Evolutionary conservation across 1,140 invertebrate species (phyloP), one percentile per base, ranked within the genome.

Genomic region (Drosophila pandora): DNA sequence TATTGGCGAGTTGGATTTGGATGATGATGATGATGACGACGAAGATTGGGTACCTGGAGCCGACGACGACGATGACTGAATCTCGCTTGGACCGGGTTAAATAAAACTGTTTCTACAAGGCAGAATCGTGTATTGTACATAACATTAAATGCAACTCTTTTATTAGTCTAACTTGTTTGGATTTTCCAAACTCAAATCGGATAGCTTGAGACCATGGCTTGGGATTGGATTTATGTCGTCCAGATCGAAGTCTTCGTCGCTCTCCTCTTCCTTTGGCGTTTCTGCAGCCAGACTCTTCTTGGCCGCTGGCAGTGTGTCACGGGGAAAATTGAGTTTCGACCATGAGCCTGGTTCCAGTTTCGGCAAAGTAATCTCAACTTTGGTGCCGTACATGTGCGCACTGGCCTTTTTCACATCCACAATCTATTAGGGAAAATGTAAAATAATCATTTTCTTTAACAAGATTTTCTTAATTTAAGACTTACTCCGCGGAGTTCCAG

Each of bases 281-380:
- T 69, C 54, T 52, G 50, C 22, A 4, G 25, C 37, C 7, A 50
- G 21, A 12, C 12, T 50, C 52, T 82, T 79, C 10, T 57, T 57
- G 1, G 59, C 71, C 5, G 69, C 73, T 23, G 87, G 82, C 39
- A 72, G 43, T 25, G 43, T 65, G 10, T 72, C 68, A 68, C 93
- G 92, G 2, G 95, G 94, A 77, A 96, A 94, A 81, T 96, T 94
- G 8, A 98, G 89, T 73, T 95, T 95, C 2, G 93, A 82, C 98
- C 98, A 99, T 49, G 94, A 94, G 17, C 95, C 95, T 2, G 95
- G 93, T 80, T 97, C 96, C 1, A 94, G 95, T 93, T 99, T 99
- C 68, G 95, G 96, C 81, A 99, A 89, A 80, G 96, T 97, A 9
- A 99, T 96, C 93, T 99, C 98, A 17, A 99, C 95, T 94, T 99